Percentiles rank a stretch among this genome's conserved stretches.
Conservation (phyloP, 2,797 vertebrate genomes). For the Poecile montanus region DNA sequence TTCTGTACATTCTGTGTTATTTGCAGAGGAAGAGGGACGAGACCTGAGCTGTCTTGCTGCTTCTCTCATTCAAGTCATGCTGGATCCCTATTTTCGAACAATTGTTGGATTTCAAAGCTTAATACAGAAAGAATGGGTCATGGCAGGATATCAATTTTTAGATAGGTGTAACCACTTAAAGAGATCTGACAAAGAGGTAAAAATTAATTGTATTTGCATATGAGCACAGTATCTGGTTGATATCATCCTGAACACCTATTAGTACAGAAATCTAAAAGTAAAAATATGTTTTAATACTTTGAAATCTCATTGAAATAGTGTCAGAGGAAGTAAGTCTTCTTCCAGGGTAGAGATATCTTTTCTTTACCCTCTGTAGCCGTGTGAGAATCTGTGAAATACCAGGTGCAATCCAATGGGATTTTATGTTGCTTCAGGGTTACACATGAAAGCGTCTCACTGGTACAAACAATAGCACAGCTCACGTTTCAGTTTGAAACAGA, state of each 20-base stretch:
- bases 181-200: slow-evolving; percentile 92
- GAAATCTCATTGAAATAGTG: not conserved
- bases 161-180: slow-evolving; percentile 97
- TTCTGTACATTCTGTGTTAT: not conserved
- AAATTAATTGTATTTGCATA: not conserved
- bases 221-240: not conserved
- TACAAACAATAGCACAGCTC: not conserved
- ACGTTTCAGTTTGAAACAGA: accelerated
- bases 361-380: not conserved
- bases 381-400: not conserved
- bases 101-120: slow-evolving; percentile 92
- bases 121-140: slow-evolving; percentile 99
- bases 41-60: slow-evolving; percentile 92
- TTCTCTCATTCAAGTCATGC: slow-evolving; percentile 92
- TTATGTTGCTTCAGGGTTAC: not conserved
- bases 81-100: slow-evolving; percentile 93
- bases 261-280: not conserved
- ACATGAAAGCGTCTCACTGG: not conserved
- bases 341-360: not conserved
- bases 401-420: not conserved
- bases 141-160: slow-evolving; percentile 93
- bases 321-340: not conserved
- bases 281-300: not conserved
- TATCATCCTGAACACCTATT: not conserved
- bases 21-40: slow-evolving; percentile 92